Percentiles rank a stretch among this genome's conserved stretches.
These are phyloP conservation scores for Poecile montanus DNA, from an alignment of 2,797 vertebrate genomes.

Conservation along the genomic window DNA sequence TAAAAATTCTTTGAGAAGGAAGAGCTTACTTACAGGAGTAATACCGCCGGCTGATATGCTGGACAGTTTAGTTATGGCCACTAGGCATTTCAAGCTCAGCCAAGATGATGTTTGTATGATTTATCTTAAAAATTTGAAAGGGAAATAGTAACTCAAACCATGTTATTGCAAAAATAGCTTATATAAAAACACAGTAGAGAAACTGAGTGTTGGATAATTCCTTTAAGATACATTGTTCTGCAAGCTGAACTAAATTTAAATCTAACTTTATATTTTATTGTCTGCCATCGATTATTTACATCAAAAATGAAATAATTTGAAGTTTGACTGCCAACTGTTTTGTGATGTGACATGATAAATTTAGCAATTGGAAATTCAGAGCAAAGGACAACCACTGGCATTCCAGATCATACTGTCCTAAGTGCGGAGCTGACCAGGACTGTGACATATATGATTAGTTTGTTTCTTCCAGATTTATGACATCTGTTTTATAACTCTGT, in stretches of 20 bases:
- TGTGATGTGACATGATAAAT: neutral
- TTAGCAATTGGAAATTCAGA: neutral
- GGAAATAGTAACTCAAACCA: neutral
- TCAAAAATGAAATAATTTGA: neutral
- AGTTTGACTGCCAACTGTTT: neutral
- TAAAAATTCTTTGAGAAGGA: neutral
- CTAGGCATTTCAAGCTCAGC: neutral
- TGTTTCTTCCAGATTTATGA: neutral
- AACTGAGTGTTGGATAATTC: neutral
- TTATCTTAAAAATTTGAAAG: neutral
- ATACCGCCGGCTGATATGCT: accelerated
- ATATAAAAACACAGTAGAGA: neutral
- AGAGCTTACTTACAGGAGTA: neutral
- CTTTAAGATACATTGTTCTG: neutral
- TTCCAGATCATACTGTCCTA: neutral
- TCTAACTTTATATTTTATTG: neutral
- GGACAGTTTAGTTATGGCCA: neutral
- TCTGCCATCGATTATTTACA: neutral
- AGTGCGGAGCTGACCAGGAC: neutral
- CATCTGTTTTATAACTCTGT: neutral
- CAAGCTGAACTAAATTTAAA: neutral
- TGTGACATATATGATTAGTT: neutral
- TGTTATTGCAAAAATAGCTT: neutral
- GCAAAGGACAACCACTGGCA: neutral
- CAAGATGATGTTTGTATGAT: neutral